Evolutionary conservation across 1,140 invertebrate genomes (phyloP).

Genomic region (Apis florea): DNA sequence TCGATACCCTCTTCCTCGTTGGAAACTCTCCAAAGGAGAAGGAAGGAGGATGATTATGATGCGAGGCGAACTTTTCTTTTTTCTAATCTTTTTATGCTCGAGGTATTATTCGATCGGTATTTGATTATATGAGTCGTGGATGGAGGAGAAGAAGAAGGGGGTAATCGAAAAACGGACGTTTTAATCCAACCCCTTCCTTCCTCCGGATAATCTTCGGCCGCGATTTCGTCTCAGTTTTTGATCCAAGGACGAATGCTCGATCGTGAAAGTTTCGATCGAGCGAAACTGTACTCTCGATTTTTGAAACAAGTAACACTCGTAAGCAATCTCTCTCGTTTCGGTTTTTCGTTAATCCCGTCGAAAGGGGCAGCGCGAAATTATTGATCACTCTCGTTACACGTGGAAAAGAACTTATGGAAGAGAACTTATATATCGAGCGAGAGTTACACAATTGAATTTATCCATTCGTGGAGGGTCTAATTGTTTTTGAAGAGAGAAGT

Average conservation of each 20-base stretch:
- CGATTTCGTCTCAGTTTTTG: neutral
- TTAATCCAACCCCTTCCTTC: neutral
- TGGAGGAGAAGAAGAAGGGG: neutral
- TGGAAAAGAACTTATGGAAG: slow-evolving; percentile 35
- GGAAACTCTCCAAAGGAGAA: slow-evolving; percentile 5
- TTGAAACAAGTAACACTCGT: no score
- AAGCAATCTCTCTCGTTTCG: no score
- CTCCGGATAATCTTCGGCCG: neutral
- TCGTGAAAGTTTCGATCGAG: no score
- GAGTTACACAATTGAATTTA: slow-evolving; percentile 57
- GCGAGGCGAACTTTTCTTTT: neutral
- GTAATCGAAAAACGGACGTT: neutral
- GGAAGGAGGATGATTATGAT: neutral
- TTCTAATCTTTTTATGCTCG: neutral
- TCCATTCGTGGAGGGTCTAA: slow-evolving; percentile 21
- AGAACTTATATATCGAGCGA: slow-evolving; percentile 40
- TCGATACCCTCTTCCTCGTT: slow-evolving; percentile 19
- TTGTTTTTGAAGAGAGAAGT: slow-evolving; percentile 13
- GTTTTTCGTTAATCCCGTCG: neutral
- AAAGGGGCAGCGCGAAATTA: neutral
- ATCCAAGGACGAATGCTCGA: no score
- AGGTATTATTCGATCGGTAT: slow-evolving; percentile 13
- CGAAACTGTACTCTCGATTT: no score
- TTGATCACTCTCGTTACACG: slow-evolving; percentile 41
- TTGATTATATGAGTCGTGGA: neutral